Conservation (phyloP, 2,888 invertebrate genomes). For the Lordiphosa fenestrarum region DNA sequence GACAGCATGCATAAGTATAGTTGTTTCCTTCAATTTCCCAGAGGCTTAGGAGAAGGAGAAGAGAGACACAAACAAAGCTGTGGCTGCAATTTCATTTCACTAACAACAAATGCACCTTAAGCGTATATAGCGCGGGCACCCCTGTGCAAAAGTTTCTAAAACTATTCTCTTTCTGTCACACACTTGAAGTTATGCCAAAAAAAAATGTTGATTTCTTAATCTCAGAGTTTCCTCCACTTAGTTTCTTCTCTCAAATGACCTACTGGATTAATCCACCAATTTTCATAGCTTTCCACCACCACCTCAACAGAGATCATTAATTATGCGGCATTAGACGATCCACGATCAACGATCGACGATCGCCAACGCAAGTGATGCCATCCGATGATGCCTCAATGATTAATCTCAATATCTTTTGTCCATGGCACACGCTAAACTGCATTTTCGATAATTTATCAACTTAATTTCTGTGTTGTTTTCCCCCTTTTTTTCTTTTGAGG, state of each 20-base stretch:
- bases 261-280: constrained; percentile 44
- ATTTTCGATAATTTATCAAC: constrained; percentile 69
- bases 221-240: constrained; percentile 13
- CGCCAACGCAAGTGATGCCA: constrained; percentile 51
- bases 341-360: constrained; percentile 21
- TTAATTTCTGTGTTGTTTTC: constrained; percentile 16
- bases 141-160: too few species aligned
- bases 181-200: too few species aligned
- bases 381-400: constrained; percentile 50
- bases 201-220: constrained; percentile 11
- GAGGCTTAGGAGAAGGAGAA: too few species aligned
- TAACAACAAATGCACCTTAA: too few species aligned
- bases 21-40: too few species aligned
- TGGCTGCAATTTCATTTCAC: too few species aligned
- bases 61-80: too few species aligned
- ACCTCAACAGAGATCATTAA: constrained; percentile 49
- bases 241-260: constrained; percentile 14
- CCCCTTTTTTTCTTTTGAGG: constrained; percentile 14
- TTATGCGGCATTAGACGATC: constrained; percentile 53
- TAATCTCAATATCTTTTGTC: constrained; percentile 68
- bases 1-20: too few species aligned
- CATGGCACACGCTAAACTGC: constrained; percentile 66
- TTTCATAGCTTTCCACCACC: constrained; percentile 44
- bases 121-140: too few species aligned
- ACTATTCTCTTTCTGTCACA: too few species aligned